Evolutionary conservation across 1,140 invertebrate species (phyloP).

Genomic region (Leucophenga varia): DNA sequence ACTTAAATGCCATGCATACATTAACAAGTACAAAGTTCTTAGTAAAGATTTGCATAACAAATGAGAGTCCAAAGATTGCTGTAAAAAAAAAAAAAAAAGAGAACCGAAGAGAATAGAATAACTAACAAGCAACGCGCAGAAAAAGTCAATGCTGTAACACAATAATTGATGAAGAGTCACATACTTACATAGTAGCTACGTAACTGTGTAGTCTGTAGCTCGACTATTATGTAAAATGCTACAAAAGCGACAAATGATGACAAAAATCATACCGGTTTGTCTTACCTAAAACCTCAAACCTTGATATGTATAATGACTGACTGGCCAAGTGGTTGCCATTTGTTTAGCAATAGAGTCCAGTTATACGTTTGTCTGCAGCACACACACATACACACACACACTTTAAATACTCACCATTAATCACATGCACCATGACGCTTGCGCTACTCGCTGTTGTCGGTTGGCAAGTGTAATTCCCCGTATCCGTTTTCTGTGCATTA

Average conservation of each 20-base stretch:
- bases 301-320: neutral
- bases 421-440: conserved; percentile 83
- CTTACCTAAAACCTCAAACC: too few species aligned
- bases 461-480: conserved; percentile 84
- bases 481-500: conserved; percentile 72
- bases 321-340: neutral
- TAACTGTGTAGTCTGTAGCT: too few species aligned
- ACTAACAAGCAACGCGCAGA: too few species aligned
- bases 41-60: conserved; percentile 1
- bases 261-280: conserved; percentile 7
- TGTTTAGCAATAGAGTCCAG: neutral
- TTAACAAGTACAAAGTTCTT: too few species aligned
- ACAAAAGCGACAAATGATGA: conserved; percentile 10
- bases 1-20: too few species aligned
- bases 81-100: too few species aligned
- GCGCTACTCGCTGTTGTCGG: conserved; percentile 78
- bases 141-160: too few species aligned
- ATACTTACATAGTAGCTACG: too few species aligned
- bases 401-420: conserved; percentile 69
- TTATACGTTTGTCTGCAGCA: neutral
- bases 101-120: too few species aligned
- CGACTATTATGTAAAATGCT: too few species aligned
- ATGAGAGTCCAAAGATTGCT: neutral
- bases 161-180: too few species aligned
- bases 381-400: too few species aligned